Evolutionary conservation across 2,113 vertebrate genomes (phyloP).

Genomic region (Phycodurus eques): DNA sequence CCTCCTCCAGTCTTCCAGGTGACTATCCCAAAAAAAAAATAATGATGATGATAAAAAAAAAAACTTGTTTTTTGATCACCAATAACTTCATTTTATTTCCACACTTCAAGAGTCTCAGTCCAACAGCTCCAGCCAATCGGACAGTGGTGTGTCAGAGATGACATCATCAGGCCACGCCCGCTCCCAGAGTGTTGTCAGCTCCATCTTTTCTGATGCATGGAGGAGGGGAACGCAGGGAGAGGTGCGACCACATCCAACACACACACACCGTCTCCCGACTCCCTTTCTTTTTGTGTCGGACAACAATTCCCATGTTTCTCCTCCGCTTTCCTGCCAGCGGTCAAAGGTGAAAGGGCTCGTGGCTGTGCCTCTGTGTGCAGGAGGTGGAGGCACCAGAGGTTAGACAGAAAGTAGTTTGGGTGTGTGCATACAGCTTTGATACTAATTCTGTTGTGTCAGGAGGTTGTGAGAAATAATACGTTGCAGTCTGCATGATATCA

Average conservation of each 20-base stretch:
- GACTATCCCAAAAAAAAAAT: neutral
- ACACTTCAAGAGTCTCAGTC: constrained; percentile 86
- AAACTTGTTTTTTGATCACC: neutral
- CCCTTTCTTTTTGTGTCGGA: neutral
- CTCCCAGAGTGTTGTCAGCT: constrained; percentile 94
- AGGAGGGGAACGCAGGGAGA: constrained; percentile 93
- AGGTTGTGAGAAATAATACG: neutral
- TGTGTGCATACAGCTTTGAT: neutral
- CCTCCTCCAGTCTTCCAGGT: constrained; percentile 98
- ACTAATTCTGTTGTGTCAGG: neutral
- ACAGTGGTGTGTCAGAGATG: constrained; percentile 93
- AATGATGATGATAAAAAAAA: no score
- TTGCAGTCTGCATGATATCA: neutral
- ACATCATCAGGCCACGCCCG: constrained; percentile 84
- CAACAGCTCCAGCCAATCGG: constrained; percentile 95
- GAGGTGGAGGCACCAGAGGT: constrained; percentile 87
- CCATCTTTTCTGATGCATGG: constrained; percentile 98
- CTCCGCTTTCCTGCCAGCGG: constrained; percentile 79
- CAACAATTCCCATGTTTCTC: constrained; percentile 41
- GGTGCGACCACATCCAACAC: constrained; percentile 66
- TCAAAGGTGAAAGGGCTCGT: constrained; percentile 80
- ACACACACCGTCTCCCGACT: neutral
- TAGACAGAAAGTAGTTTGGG: constrained; percentile 71
- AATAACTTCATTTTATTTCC: neutral
- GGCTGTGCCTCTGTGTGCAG: constrained; percentile 79